Conservation (phyloP, 2,888 invertebrate species). For the Chrysolina haemoptera region DNA sequence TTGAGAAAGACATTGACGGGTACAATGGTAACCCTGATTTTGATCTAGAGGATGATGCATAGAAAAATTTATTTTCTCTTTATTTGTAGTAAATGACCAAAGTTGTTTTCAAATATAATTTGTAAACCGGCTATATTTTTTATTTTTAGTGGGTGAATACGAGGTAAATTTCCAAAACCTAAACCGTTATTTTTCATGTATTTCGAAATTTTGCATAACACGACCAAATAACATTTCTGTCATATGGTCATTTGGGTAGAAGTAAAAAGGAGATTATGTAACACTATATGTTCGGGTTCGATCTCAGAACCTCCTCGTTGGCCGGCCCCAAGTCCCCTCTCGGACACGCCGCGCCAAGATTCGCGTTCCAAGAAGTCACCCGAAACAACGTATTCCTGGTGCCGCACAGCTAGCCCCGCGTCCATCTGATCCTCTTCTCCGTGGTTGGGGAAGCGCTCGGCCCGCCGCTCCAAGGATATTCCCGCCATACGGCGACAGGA, state of each 20-base stretch:
- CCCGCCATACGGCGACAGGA: too few species aligned
- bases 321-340: too few species aligned
- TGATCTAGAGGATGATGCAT: conserved; percentile 21
- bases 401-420: too few species aligned
- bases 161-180: conserved; percentile 15
- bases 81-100: conserved; percentile 3
- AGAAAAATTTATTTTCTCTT: conserved; percentile 6
- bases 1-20: conserved; percentile 33
- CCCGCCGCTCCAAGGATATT: too few species aligned
- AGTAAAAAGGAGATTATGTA: background rate
- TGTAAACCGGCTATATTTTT: conserved; percentile 13
- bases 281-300: too few species aligned
- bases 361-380: too few species aligned
- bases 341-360: too few species aligned
- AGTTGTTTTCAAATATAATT: conserved; percentile 14
- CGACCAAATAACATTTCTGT: conserved; percentile 11
- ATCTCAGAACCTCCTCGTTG: too few species aligned
- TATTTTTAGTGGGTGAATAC: conserved; percentile 7
- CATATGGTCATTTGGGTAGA: conserved; percentile 21
- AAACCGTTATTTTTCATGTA: conserved; percentile 15
- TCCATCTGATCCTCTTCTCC: too few species aligned
- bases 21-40: conserved; percentile 34
- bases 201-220: conserved; percentile 11
- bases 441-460: too few species aligned
- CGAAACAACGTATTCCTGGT: too few species aligned